Conservation (phyloP, 2,888 invertebrate genomes). For the Oscheius sp. region DNA sequence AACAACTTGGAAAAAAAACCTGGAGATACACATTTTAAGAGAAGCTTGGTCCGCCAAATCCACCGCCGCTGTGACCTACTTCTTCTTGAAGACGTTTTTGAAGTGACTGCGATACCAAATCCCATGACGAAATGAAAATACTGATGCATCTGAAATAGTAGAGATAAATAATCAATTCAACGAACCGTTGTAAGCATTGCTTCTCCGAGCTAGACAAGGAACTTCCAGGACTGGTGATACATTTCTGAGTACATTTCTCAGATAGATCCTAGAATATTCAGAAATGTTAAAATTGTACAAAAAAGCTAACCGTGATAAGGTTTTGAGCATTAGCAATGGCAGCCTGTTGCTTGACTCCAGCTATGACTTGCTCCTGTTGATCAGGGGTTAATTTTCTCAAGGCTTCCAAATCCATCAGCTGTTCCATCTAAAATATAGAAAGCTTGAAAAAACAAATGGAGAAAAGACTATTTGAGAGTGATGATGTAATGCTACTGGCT, state of each 20-base stretch:
- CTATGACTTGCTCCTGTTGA: constrained; percentile 64
- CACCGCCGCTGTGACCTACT: constrained; percentile 32
- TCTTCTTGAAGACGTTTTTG: constrained; percentile 47
- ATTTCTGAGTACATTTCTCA: constrained; percentile 67
- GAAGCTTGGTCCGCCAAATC: constrained; percentile 42
- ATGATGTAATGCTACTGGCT: no score
- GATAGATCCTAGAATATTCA: constrained; percentile 66
- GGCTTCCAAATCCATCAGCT: constrained; percentile 60
- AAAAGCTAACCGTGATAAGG: constrained; percentile 58
- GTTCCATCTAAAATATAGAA: constrained; percentile 62
- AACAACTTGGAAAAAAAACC: constrained; percentile 25
- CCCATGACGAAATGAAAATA: constrained; percentile 95
- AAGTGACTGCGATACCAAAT: constrained; percentile 88
- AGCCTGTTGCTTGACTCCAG: constrained; percentile 65
- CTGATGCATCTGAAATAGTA: constrained; percentile 92
- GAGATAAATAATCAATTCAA: no score
- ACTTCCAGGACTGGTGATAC: constrained; percentile 64
- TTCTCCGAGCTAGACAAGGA: constrained; percentile 60
- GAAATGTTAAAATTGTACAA: not conserved
- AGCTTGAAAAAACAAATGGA: no score
- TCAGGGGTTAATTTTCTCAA: constrained; percentile 65
- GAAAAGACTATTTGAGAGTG: no score
- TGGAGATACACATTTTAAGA: constrained; percentile 31
- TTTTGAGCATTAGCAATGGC: constrained; percentile 65
- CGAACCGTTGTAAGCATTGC: constrained; percentile 65